These are phyloP conservation scores for Hypanus sabinus DNA, from an alignment of 2,113 vertebrate species.

Conservation along the genomic window DNA sequence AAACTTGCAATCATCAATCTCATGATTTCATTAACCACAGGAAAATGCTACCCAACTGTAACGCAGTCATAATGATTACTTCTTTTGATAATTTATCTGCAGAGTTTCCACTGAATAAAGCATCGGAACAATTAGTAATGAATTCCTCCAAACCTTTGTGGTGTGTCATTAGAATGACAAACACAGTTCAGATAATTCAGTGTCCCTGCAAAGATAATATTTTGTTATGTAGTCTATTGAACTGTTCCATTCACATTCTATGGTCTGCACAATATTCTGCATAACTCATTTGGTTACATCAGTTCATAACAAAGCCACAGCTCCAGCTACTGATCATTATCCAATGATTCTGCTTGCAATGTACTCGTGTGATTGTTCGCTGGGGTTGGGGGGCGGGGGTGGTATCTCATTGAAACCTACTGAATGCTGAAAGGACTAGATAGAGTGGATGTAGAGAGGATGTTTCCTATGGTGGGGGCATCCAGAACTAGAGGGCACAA, in stretches of 20 bases:
- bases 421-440: too few relatives aligned
- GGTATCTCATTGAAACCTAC: too few relatives aligned
- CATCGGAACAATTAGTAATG: neutral
- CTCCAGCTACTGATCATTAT: neutral
- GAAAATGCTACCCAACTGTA: neutral
- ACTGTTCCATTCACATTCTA: neutral
- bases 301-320: neutral
- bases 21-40: neutral
- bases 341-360: neutral
- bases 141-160: neutral
- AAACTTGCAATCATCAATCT: neutral
- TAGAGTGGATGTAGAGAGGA: too few relatives aligned
- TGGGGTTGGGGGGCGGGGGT: too few relatives aligned
- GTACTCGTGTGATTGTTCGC: neutral
- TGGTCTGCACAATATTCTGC: neutral
- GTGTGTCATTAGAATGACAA: neutral
- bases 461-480: too few relatives aligned
- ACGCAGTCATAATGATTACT: neutral
- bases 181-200: neutral
- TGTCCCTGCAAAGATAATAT: neutral
- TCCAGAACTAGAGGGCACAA: too few relatives aligned
- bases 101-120: conserved; percentile 3
- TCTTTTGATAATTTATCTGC: neutral
- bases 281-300: neutral
- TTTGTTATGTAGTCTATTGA: neutral